These are phyloP conservation scores for Diploscapter pachys DNA, from an alignment of 1,140 invertebrate genomes.

Conservation along the genomic window DNA sequence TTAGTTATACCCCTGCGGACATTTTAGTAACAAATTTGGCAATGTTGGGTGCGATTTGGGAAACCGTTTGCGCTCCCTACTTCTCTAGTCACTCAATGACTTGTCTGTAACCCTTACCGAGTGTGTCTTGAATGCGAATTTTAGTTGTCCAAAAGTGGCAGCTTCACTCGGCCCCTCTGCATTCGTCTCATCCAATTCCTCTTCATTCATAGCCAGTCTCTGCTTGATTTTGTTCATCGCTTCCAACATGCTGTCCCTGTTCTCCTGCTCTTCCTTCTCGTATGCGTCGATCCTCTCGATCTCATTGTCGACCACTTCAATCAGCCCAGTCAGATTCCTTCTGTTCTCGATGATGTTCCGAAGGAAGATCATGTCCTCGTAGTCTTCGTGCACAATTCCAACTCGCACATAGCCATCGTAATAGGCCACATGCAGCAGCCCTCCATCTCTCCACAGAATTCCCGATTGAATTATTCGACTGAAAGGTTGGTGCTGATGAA, in stretches of 20 bases:
- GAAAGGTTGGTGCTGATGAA: not conserved
- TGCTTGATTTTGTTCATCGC: not conserved
- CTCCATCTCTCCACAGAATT: slow-evolving; percentile 23
- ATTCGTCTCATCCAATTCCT: slow-evolving; percentile 13
- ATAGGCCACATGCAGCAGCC: slow-evolving; percentile 25
- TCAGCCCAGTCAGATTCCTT: slow-evolving; percentile 20
- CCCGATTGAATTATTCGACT: slow-evolving; percentile 24
- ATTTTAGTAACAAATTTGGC: too few relatives aligned
- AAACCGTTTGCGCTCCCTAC: too few relatives aligned
- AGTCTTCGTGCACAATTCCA: slow-evolving; percentile 27
- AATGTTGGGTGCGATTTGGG: too few relatives aligned
- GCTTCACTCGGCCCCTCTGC: not conserved
- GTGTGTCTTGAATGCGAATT: slow-evolving; percentile 23
- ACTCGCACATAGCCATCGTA: slow-evolving; percentile 31
- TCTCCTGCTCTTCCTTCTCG: slow-evolving; percentile 25
- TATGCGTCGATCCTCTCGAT: slow-evolving; percentile 20
- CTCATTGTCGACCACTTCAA: slow-evolving; percentile 18
- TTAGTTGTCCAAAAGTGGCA: slow-evolving; percentile 14
- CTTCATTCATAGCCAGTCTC: not conserved
- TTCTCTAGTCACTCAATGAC: too few relatives aligned
- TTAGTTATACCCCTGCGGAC: too few relatives aligned
- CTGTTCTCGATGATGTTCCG: slow-evolving; percentile 15
- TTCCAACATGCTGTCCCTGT: slow-evolving; percentile 21
- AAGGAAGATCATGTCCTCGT: slow-evolving; percentile 29
- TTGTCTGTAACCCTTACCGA: slow-evolving; percentile 5